Percentiles rank a stretch among this genome's conserved stretches.
Conservation (phyloP, 2,797 vertebrate genomes). For the Thunnus albacares region DNA sequence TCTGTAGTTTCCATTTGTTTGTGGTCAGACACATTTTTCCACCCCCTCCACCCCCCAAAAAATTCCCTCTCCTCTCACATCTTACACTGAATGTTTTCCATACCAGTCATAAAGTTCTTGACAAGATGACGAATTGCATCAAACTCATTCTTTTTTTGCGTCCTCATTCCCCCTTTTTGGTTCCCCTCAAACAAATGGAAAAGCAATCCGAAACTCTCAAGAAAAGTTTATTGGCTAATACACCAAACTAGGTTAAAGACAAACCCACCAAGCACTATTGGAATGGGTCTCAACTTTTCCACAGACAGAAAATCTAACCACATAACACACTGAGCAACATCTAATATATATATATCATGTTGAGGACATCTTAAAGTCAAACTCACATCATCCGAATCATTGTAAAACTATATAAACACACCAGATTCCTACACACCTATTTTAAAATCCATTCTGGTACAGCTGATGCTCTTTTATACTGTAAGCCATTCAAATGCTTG, state of each 20-base stretch:
- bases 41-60: background rate
- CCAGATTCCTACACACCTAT: background rate
- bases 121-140: constrained; percentile 41
- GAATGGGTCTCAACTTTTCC: constrained; percentile 12
- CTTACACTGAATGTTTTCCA: constrained; percentile 63
- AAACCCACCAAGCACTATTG: background rate
- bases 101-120: constrained; percentile 41
- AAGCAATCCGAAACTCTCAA: constrained; percentile 19
- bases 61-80: constrained; percentile 15
- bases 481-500: constrained; percentile 20
- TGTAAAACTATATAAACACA: background rate
- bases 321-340: background rate
- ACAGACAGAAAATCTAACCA: background rate
- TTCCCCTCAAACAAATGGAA: constrained; percentile 44
- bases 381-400: background rate
- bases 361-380: background rate
- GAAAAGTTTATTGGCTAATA: constrained; percentile 4
- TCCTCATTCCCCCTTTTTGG: background rate
- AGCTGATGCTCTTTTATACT: constrained; percentile 5
- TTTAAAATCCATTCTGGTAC: background rate
- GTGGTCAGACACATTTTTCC: constrained; percentile 54
- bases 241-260: constrained; percentile 15
- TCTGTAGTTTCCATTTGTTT: constrained; percentile 52
- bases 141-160: constrained; percentile 15
- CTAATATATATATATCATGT: background rate